phyloP scores from a whole-genome alignment of 2,888 invertebrate genomes.

The Nipponacmea schrenckii region DNA sequence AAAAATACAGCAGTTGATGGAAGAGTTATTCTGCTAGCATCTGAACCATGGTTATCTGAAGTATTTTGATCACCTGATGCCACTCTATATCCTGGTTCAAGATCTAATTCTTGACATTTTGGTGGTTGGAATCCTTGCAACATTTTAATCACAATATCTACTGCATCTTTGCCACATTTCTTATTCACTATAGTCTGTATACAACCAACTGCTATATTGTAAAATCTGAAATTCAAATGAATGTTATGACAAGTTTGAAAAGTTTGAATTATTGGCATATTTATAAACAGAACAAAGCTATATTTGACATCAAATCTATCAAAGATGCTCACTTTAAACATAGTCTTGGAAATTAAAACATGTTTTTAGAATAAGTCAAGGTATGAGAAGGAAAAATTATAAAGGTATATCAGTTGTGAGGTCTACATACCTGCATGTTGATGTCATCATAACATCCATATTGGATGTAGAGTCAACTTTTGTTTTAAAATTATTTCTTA shows the following conservation, averaged over 20 bases:
- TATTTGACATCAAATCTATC: no score
- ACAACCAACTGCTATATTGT: slow-evolving; percentile 6
- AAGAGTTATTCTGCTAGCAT: no score
- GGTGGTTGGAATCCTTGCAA: slow-evolving; percentile 18
- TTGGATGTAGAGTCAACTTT: slow-evolving; percentile 15
- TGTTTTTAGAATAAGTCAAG: no score
- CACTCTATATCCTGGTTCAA: slow-evolving; percentile 5
- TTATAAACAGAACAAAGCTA: no score
- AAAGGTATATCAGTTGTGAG: no score
- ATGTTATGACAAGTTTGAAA: no score
- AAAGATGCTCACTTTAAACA: no score
- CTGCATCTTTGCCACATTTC: slow-evolving; percentile 13
- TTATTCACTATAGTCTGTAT: neutral
- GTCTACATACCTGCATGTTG: slow-evolving; percentile 17
- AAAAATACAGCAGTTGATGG: no score
- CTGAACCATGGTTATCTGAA: no score
- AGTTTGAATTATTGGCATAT: neutral
- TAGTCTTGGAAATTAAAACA: no score
- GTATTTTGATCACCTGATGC: no score
- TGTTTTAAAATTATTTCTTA: slow-evolving; percentile 10
- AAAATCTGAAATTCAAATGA: slow-evolving; percentile 10
- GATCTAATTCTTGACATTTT: slow-evolving; percentile 12
- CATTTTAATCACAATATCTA: slow-evolving; percentile 9
- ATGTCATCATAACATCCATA: slow-evolving; percentile 23
- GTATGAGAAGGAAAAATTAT: no score